Evolutionary conservation across 2,797 vertebrate genomes (phyloP).

Genomic region (Sebastes cheni): DNA sequence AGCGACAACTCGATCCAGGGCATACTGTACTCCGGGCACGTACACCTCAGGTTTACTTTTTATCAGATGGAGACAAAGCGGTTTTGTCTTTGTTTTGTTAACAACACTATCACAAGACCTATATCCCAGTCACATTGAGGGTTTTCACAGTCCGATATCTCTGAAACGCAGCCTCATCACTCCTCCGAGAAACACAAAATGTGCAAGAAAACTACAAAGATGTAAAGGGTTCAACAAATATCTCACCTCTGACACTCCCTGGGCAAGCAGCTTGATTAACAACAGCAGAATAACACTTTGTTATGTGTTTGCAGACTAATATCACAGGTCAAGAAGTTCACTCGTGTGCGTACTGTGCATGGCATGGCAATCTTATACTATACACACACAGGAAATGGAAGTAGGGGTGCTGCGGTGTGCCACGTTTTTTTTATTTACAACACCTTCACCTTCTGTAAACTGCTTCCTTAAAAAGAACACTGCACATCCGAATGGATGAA

Average conservation of each 20-base stretch:
- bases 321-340: neutral
- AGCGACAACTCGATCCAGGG: neutral
- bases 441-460: neutral
- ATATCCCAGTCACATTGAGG: constrained; percentile 5
- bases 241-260: constrained; percentile 1
- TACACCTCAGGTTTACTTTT: constrained; percentile 41
- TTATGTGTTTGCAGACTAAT: neutral
- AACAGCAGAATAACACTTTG: neutral
- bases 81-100: constrained; percentile 50
- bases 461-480: neutral
- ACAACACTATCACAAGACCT: constrained; percentile 40
- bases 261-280: neutral
- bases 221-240: neutral
- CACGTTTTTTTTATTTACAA: neutral
- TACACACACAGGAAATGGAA: constrained; percentile 18
- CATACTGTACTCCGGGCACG: constrained; percentile 4
- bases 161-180: constrained; percentile 14
- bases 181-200: neutral
- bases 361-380: neutral
- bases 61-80: constrained; percentile 67
- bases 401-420: neutral
- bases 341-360: neutral
- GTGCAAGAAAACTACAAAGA: neutral
- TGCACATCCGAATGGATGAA: constrained; percentile 5
- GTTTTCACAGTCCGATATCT: constrained; percentile 5